Evolutionary conservation across 2,113 vertebrate species (phyloP).

Genomic region (Peromyscus leucopus): DNA sequence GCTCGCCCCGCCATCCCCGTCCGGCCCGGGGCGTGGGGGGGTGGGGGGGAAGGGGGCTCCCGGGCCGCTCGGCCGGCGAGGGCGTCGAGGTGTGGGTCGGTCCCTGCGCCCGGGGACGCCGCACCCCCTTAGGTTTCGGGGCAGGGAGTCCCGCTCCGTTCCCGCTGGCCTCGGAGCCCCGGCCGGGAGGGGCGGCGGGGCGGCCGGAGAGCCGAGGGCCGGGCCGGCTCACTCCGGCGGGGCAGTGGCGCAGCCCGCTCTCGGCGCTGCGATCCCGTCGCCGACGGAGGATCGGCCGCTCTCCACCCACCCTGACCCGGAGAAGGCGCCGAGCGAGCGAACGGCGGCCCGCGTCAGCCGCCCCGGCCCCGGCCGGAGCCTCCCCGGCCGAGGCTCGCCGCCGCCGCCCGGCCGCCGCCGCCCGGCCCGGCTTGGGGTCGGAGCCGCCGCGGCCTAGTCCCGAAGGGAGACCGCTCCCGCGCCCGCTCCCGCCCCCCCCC

Average conservation of each 20-base stretch:
- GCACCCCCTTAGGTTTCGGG: constrained; percentile 12
- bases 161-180: constrained; percentile 10
- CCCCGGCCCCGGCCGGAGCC: background rate
- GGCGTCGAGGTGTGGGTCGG: background rate
- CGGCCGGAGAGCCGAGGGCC: constrained; percentile 4
- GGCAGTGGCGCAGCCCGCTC: constrained; percentile 78
- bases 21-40: background rate
- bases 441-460: constrained; percentile 90
- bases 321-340: constrained; percentile 58
- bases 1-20: constrained; percentile 63
- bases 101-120: background rate
- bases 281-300: constrained; percentile 38
- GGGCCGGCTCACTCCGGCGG: constrained; percentile 44
- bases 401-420: background rate
- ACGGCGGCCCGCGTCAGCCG: constrained; percentile 67
- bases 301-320: constrained; percentile 72
- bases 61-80: background rate
- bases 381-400: constrained; percentile 26
- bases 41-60: background rate
- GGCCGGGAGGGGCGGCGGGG: constrained; percentile 65
- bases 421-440: constrained; percentile 58
- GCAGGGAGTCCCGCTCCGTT: constrained; percentile 53
- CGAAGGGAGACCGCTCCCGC: constrained; percentile 86
- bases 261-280: constrained; percentile 59
- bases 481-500: constrained; percentile 74